Evolutionary conservation across 2,113 vertebrate species (phyloP).

Genomic region (Halcyon senegalensis): DNA sequence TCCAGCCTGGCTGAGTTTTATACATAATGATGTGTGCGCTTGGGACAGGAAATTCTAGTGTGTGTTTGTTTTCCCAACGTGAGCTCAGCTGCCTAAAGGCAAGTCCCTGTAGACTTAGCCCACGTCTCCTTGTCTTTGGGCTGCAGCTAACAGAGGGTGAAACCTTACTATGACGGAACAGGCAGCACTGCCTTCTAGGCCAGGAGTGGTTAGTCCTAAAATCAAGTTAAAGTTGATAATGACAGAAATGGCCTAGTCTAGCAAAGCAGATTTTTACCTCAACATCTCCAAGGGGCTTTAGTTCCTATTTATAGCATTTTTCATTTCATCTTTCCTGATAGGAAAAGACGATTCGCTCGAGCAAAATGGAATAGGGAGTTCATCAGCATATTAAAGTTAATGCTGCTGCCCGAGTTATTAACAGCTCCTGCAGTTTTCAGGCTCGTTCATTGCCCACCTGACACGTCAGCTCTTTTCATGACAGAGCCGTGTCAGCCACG

Average conservation of each 20-base stretch:
- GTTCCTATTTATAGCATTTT: slow-evolving; percentile 12
- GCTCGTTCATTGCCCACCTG: not conserved
- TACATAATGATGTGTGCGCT: fast-evolving
- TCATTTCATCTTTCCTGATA: slow-evolving; percentile 39
- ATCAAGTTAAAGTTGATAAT: not conserved
- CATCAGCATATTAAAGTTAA: slow-evolving; percentile 44
- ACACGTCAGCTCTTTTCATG: not conserved
- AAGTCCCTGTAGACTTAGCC: not conserved
- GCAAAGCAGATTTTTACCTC: not conserved
- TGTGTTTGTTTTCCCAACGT: not conserved
- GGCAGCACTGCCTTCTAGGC: not conserved
- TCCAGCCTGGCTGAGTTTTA: not conserved
- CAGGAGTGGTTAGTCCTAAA: slow-evolving; percentile 8
- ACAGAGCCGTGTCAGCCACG: not conserved
- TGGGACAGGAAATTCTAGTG: not conserved
- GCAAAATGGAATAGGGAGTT: not conserved
- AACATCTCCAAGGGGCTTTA: not conserved
- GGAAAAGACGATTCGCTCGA: slow-evolving; percentile 18
- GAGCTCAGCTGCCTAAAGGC: not conserved
- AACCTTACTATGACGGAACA: not conserved
- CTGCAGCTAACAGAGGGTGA: not conserved
- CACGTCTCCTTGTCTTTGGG: not conserved
- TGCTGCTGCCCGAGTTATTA: slow-evolving; percentile 17
- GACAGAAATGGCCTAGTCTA: not conserved
- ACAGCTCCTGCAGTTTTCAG: not conserved